phyloP scores from a whole-genome alignment of 2,113 vertebrate species.

The Atlantisia rogersi region DNA sequence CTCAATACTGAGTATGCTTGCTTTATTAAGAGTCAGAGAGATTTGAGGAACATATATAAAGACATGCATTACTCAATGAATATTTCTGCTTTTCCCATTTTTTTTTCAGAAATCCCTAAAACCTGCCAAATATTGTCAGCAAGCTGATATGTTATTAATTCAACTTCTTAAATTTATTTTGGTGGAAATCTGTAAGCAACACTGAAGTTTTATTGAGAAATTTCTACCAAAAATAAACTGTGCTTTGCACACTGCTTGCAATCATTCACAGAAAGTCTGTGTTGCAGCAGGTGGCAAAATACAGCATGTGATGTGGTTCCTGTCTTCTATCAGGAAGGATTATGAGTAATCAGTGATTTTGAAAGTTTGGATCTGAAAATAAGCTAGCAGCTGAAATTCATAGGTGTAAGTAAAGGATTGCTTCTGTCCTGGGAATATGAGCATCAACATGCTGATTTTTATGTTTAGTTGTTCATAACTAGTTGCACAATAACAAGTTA shows the following conservation, averaged over 20 bases:
- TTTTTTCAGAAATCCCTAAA: not conserved
- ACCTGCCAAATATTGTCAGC: not conserved
- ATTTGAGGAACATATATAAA: not conserved
- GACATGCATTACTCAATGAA: not conserved
- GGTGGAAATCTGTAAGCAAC: not conserved
- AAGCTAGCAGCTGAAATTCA: not conserved
- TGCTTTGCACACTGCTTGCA: not conserved
- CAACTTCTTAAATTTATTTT: not conserved
- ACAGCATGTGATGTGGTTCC: not conserved
- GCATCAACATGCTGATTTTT: not conserved
- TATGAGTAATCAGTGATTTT: not conserved
- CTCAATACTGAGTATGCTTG: not conserved
- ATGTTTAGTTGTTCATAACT: not conserved
- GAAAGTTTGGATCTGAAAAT: not conserved
- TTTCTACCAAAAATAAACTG: not conserved
- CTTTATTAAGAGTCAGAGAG: not conserved
- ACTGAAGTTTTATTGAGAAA: not conserved
- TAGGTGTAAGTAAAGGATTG: not conserved
- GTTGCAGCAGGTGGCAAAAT: not conserved
- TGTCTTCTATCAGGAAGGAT: not conserved
- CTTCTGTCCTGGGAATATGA: not conserved
- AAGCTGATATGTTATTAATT: not conserved
- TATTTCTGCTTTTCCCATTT: not conserved
- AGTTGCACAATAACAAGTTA: not conserved
- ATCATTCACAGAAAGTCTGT: not conserved